These are phyloP conservation scores for Cephalotes varians DNA, from an alignment of 2,888 invertebrate genomes.

Conservation along the genomic window DNA sequence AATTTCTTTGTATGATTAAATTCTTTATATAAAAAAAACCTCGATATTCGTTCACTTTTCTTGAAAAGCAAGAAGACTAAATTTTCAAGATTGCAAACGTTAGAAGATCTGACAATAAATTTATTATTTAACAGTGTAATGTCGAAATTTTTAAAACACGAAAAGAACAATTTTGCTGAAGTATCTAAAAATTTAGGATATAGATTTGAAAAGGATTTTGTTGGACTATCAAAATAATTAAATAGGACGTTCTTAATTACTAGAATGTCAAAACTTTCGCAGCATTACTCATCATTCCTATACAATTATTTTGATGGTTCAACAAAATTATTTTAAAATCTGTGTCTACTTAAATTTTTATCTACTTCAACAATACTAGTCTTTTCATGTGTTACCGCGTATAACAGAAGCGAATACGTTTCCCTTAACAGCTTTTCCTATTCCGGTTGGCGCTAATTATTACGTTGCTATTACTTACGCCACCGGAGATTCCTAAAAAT, in stretches of 20 bases:
- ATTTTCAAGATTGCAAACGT: background rate
- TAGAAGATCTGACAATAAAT: background rate
- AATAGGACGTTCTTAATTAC: too few species aligned
- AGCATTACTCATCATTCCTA: too few species aligned
- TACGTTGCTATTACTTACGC: constrained; percentile 13
- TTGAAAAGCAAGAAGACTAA: background rate
- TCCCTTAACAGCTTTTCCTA: background rate
- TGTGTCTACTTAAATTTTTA: too few species aligned
- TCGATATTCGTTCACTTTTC: background rate
- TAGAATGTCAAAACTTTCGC: too few species aligned
- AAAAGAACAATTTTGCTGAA: background rate
- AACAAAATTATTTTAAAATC: too few species aligned
- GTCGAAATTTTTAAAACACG: too few species aligned
- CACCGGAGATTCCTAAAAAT: constrained; percentile 8
- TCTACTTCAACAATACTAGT: too few species aligned
- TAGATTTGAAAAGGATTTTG: too few species aligned
- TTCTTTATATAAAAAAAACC: background rate
- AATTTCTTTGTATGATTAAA: background rate
- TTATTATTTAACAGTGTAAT: too few species aligned
- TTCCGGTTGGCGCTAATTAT: background rate
- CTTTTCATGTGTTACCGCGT: background rate
- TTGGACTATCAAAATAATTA: too few species aligned
- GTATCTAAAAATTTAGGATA: too few species aligned
- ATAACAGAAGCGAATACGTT: background rate
- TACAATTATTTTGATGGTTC: background rate